Conservation (phyloP, 1,140 invertebrate genomes). For the Drosophila simulans region DNA sequence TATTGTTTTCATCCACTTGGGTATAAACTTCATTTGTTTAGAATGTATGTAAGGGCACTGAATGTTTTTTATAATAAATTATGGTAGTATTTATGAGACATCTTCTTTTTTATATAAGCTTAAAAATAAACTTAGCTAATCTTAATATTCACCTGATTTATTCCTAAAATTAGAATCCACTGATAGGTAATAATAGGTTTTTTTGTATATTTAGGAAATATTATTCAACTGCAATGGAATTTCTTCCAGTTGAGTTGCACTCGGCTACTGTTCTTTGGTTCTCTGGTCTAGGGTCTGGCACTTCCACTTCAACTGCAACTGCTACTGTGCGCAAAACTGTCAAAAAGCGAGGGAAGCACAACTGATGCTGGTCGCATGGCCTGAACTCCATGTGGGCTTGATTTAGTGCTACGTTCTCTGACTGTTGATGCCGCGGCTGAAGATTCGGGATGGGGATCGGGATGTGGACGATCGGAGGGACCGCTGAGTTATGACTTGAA, state of each 20-base stretch:
- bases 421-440: conserved; percentile 35
- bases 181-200: too few species aligned
- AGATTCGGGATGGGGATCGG: conserved; percentile 9
- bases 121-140: not conserved
- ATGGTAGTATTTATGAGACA: too few species aligned
- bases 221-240: not conserved
- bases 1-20: not conserved
- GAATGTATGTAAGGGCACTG: too few species aligned
- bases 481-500: conserved; percentile 74
- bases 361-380: conserved; percentile 55
- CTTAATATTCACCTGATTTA: too few species aligned
- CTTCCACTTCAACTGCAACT: conserved; percentile 42
- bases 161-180: too few species aligned
- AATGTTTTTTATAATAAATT: too few species aligned
- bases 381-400: conserved; percentile 70
- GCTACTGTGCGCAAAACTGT: conserved; percentile 75
- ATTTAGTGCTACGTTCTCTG: conserved; percentile 69
- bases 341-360: conserved; percentile 41
- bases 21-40: too few species aligned
- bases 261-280: conserved; percentile 49
- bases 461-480: conserved; percentile 1
- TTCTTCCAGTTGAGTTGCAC: conserved; percentile 19
- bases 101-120: not conserved
- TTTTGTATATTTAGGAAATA: not conserved
- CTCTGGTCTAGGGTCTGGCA: conserved; percentile 32